Percentiles rank a stretch among this genome's conserved stretches.
Conservation (phyloP, 2,888 invertebrate species). For the Biston stratarius region DNA sequence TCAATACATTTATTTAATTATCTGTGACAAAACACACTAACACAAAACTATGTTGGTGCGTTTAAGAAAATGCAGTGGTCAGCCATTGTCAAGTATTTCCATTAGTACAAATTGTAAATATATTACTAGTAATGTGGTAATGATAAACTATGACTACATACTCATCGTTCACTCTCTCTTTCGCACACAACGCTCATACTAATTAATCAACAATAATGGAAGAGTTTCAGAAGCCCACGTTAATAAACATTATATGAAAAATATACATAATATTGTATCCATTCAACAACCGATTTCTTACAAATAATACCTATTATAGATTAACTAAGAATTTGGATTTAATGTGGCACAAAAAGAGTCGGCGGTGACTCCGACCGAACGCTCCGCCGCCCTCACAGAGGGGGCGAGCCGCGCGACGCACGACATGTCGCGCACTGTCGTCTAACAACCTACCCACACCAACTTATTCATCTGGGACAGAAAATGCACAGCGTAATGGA, state of each 20-base stretch:
- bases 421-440: background rate
- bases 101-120: conserved; percentile 61
- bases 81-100: conserved; percentile 35
- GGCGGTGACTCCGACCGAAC: conserved; percentile 26
- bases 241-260: conserved; percentile 60
- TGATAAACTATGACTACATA: conserved; percentile 52
- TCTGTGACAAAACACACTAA: conserved; percentile 2
- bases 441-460: background rate
- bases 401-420: conserved; percentile 45
- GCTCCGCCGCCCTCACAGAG: conserved; percentile 59
- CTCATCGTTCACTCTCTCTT: conserved; percentile 18
- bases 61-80: conserved; percentile 30
- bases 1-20: conserved; percentile 16
- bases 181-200: conserved; percentile 58
- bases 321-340: conserved; percentile 44
- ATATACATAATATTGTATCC: conserved; percentile 49
- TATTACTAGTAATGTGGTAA: conserved; percentile 50
- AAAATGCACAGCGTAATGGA: conserved; percentile 73
- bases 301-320: conserved; percentile 42
- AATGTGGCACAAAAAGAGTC: conserved; percentile 51
- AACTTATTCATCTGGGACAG: conserved; percentile 54
- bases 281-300: conserved; percentile 43
- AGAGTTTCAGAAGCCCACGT: conserved; percentile 78
- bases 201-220: conserved; percentile 77
- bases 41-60: background rate